Evolutionary conservation across 2,113 vertebrate species (phyloP), one percentile per base, ranked within the genome.

Genomic region (Gymnocephalus cernua): DNA sequence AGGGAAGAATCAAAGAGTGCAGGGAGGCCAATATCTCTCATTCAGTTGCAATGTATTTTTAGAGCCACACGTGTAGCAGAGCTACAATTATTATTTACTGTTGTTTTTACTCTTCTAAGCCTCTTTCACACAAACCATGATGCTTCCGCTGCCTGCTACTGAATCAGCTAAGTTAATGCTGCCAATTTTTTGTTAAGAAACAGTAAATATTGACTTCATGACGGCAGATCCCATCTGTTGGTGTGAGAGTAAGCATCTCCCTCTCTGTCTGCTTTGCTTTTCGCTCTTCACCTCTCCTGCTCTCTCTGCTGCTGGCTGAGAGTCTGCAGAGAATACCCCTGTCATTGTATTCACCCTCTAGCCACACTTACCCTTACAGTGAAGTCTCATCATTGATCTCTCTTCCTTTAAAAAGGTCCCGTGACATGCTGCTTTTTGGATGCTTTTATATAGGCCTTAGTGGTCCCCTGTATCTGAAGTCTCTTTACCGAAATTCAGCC

Each of bases 121-220:
- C 54, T 63, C 66, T 68, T 84, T 85, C 64, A 71, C 74, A 78
- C 61, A 41, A 56, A 74, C 61, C 74, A 67, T 80, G 84, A 73
- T 63, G 70, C 83, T 86, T 74, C 74, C 4, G 61, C 67, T 7
- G 70, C 47, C 48, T 47, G 70, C 71, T 58, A n/a, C 77, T 74
- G 73, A 85, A 80, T 71, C 77, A 76, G 74, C 81, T 23, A 13
- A 51, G 38, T 47, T 57, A 57, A 79, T 14, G 79, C 66, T 89
- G 90, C 85, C 86, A 88, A 77, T 78, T 91, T 77, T 88, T 88
- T 77, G 58, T 73, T 18, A 82, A 65, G 72, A 82, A 88, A 79
- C 59, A 65, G 87, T 88, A 88, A 94, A 93, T 91, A 93, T 92
- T 93, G 88, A 92, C 83, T 84, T 56, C 65, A 85, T 79, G 82